These are phyloP conservation scores for Sycophila texana DNA, from an alignment of 2,888 invertebrate genomes.

Conservation along the genomic window DNA sequence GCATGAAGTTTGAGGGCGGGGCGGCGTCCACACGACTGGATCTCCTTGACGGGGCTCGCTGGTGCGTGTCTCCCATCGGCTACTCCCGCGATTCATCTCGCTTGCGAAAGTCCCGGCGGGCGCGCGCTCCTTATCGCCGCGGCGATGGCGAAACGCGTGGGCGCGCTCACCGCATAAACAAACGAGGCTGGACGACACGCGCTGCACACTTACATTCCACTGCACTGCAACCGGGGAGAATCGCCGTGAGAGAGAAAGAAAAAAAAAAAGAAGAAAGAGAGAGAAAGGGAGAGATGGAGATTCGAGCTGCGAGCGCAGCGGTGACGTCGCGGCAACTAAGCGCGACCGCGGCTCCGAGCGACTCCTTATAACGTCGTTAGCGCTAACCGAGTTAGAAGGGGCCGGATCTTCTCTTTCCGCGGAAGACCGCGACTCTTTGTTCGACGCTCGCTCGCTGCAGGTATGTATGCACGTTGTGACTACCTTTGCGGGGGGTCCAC, in stretches of 20 bases:
- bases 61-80: slow-evolving; percentile 61
- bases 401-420: slow-evolving; percentile 56
- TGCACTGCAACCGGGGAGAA: background rate
- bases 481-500: background rate
- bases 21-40: slow-evolving; percentile 55
- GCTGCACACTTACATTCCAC: background rate
- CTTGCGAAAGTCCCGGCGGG: background rate
- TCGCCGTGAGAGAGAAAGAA: background rate
- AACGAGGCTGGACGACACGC: background rate
- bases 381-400: slow-evolving; percentile 69
- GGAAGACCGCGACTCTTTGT: background rate
- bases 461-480: background rate
- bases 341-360: slow-evolving; percentile 36
- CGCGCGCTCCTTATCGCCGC: background rate
- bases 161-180: background rate
- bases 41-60: slow-evolving; percentile 64
- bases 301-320: background rate
- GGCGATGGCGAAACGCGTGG: background rate
- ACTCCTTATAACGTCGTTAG: slow-evolving; percentile 71
- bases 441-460: background rate
- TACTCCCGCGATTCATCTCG: background rate
- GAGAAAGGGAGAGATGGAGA: background rate
- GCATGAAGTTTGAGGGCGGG: slow-evolving; percentile 1
- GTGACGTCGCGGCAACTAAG: background rate
- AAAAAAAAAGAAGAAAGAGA: slow-evolving; percentile 1